phyloP scores from a whole-genome alignment of 2,113 vertebrate species.

The Semicossyphus pulcher region DNA sequence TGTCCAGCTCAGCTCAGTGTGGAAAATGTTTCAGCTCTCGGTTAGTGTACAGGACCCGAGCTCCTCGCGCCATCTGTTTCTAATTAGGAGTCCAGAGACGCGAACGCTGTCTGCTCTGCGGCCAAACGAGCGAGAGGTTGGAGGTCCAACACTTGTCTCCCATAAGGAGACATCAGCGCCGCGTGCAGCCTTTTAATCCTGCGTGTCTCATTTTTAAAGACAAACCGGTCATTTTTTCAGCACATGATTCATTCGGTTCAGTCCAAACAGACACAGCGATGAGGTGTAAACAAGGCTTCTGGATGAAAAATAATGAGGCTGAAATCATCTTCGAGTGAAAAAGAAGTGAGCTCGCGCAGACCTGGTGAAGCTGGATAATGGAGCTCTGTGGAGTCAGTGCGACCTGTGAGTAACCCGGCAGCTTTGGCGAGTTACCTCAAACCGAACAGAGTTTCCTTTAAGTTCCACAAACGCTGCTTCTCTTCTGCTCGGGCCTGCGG shows the following conservation, averaged over 20 bases:
- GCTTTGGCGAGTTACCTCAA: slow-evolving; percentile 78
- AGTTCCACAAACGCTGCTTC: slow-evolving; percentile 74
- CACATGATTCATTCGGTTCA: slow-evolving; percentile 38
- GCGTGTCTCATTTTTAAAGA: slow-evolving; percentile 60
- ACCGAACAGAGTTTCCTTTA: slow-evolving; percentile 85
- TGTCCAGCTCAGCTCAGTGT: slow-evolving; percentile 61
- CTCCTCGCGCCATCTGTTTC: slow-evolving; percentile 84
- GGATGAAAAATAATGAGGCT: slow-evolving; percentile 5
- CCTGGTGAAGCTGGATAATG: slow-evolving; percentile 63
- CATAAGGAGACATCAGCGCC: slow-evolving; percentile 58
- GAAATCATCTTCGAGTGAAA: slow-evolving; percentile 1
- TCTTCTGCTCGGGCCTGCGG: slow-evolving; percentile 64
- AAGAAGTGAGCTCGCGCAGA: slow-evolving; percentile 15
- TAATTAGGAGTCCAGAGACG: slow-evolving; percentile 79
- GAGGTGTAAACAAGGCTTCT: slow-evolving; percentile 52
- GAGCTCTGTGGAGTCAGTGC: slow-evolving; percentile 71
- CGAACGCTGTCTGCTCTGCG: slow-evolving; percentile 75
- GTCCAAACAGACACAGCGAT: slow-evolving; percentile 27
- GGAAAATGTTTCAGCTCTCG: slow-evolving; percentile 79
- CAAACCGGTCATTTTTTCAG: slow-evolving; percentile 30
- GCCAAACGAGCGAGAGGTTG: slow-evolving; percentile 77
- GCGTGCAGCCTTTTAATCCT: slow-evolving; percentile 55
- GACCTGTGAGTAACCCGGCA: slow-evolving; percentile 84
- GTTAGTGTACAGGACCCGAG: slow-evolving; percentile 58
- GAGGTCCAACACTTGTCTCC: slow-evolving; percentile 80